phyloP scores from a whole-genome alignment of 2,797 vertebrate genomes.

The Falco columbarius region DNA sequence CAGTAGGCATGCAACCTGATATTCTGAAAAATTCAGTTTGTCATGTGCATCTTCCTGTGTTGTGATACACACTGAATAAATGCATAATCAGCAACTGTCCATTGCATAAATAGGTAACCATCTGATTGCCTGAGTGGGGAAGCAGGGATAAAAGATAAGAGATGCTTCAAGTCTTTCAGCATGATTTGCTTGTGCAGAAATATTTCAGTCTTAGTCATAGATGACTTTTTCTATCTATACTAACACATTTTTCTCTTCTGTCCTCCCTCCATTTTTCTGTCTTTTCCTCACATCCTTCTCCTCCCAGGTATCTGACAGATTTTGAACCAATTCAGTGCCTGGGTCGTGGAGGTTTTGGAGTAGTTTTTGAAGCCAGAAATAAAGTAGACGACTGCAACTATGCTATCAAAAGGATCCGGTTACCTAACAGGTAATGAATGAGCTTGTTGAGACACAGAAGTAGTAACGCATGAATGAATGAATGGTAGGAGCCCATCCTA shows the following conservation, averaged over 20 bases:
- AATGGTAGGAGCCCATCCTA: background rate
- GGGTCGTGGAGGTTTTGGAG: slow-evolving; percentile 95
- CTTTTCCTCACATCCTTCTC: background rate
- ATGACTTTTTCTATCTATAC: background rate
- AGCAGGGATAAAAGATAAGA: background rate
- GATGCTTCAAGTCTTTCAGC: background rate
- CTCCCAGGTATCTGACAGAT: slow-evolving; percentile 92
- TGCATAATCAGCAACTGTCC: background rate
- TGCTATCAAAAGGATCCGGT: slow-evolving; percentile 96
- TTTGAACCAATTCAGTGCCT: slow-evolving; percentile 98
- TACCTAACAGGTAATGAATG: slow-evolving; percentile 90
- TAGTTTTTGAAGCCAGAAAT: slow-evolving; percentile 97
- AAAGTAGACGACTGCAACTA: slow-evolving; percentile 99
- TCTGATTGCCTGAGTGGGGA: background rate
- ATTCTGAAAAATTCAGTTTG: background rate
- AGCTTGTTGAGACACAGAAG: background rate
- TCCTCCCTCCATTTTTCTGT: background rate
- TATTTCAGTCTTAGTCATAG: background rate
- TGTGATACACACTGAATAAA: background rate
- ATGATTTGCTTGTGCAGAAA: background rate
- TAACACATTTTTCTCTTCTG: background rate
- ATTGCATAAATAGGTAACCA: background rate
- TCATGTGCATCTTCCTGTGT: background rate
- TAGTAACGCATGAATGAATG: background rate
- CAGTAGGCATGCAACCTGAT: background rate